Base-by-base conservation (phyloP, 2,888 invertebrate species). In the Aspidapion aeneum region DNA sequence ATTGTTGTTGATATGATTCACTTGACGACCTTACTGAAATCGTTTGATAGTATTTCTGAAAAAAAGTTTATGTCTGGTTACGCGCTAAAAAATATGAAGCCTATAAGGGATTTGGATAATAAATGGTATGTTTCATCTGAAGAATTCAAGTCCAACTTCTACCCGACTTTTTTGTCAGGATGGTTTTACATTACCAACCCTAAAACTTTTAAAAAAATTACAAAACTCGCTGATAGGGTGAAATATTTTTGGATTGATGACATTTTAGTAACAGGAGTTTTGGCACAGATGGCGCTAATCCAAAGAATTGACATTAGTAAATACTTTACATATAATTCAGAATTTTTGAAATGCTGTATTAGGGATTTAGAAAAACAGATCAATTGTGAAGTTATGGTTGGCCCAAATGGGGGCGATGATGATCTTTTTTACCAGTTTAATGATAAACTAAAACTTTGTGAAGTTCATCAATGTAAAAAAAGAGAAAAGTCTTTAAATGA, bases 191-290 rank as follows among this genome's bases (percentile, higher is more conserved):
- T 92, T 1, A 90, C 91, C 1, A 90, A 88, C 62, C 85, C 87
- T 0, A 80, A 83, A 66, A 84, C 87, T 1, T 89, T 88, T 0
- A 74, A 75, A 18, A 80, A 80, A 18, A 74, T 96, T 58, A 81
- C 86, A 19, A 74, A 81, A 1, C 81, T 84, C 68, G 84, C 87
- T 0, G 75, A 80, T 22, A 75, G 79, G 48, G 80, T 85, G n/a
- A 81, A 84, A 18, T 91, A 89, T 72, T 95, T 96, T 80, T 96
- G 96, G 95, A 94, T 96, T 64, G 96, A 96, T 74, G 96, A 96
- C 76, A 89, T 92, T 55, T 90, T 89, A 76, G 80, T 96, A 0
- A 96, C 95, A 0, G 96, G 96, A 1, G 82, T 93, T 57, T 79
- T 95, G 22, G 83, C 89, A 5, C 80, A 86, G 60, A 80, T 83